Evolutionary conservation across 2,888 invertebrate species (phyloP).

Genomic region (Apodemia duryi): DNA sequence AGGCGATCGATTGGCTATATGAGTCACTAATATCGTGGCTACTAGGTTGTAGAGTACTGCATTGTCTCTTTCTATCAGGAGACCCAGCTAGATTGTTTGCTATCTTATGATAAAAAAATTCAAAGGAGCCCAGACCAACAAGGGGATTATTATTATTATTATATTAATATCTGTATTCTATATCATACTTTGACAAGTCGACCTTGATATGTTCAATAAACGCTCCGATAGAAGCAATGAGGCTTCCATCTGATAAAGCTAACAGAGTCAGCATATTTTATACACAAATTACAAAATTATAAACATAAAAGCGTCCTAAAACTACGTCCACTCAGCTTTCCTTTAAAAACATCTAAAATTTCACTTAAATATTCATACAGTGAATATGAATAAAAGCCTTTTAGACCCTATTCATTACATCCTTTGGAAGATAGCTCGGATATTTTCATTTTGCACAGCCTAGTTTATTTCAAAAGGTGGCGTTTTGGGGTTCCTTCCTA

Average conservation of each 20-base stretch:
- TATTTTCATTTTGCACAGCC: slow-evolving; percentile 27
- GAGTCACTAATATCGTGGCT: too few species aligned
- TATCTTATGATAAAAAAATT: too few species aligned
- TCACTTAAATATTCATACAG: slow-evolving; percentile 29
- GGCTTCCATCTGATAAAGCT: neutral
- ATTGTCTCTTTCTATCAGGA: too few species aligned
- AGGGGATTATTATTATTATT: too few species aligned
- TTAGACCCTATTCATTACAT: slow-evolving; percentile 27
- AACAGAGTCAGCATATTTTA: slow-evolving; percentile 9
- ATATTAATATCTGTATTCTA: too few species aligned
- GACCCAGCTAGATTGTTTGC: too few species aligned
- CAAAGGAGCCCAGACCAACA: too few species aligned
- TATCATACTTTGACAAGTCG: too few species aligned
- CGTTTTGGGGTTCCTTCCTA: slow-evolving; percentile 21
- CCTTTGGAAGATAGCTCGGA: slow-evolving; percentile 26
- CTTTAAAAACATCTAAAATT: slow-evolving; percentile 25
- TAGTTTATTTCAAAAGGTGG: slow-evolving; percentile 26
- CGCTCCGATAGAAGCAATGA: neutral
- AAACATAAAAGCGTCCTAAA: slow-evolving; percentile 9
- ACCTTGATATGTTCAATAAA: neutral
- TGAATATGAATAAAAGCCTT: slow-evolving; percentile 24
- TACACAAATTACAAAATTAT: slow-evolving; percentile 14
- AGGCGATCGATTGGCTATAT: too few species aligned
- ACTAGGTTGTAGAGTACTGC: too few species aligned
- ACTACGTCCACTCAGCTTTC: slow-evolving; percentile 10